Conservation (phyloP, 2,888 invertebrate genomes). For the Drosophila fulvimacula region DNA sequence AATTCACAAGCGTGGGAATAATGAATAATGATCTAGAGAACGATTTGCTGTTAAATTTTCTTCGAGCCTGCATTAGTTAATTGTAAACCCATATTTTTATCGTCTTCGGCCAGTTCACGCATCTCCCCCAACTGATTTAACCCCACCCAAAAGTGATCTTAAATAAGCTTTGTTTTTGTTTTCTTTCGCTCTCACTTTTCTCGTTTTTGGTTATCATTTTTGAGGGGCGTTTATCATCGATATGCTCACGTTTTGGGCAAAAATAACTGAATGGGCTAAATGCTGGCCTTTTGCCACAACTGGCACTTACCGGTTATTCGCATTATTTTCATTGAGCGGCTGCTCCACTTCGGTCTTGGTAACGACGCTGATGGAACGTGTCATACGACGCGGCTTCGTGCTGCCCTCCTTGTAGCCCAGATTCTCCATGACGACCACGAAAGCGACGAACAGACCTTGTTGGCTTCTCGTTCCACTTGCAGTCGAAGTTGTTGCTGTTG, state of each 20-base stretch:
- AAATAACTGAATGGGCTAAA: slow-evolving; percentile 25
- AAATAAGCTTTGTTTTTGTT: slow-evolving; percentile 1
- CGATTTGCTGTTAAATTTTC: not conserved
- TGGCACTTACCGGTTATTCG: slow-evolving; percentile 82
- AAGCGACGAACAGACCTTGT: slow-evolving; percentile 53
- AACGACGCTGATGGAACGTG: slow-evolving; percentile 84
- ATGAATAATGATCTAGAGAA: slow-evolving; percentile 8
- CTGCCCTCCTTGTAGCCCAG: slow-evolving; percentile 88
- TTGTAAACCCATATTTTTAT: slow-evolving; percentile 5
- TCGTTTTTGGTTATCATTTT: not conserved
- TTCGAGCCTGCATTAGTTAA: slow-evolving; percentile 1
- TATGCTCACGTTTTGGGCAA: slow-evolving; percentile 5
- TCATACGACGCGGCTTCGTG: slow-evolving; percentile 84
- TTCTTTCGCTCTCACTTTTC: slow-evolving; percentile 6
- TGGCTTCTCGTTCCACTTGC: slow-evolving; percentile 36
- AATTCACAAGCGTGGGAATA: slow-evolving; percentile 28
- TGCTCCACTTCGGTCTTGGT: slow-evolving; percentile 84
- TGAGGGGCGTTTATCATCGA: not conserved
- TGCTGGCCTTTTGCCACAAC: slow-evolving; percentile 42
- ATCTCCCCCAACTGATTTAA: not conserved
- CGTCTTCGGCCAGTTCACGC: not conserved
- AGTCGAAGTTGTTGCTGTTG: slow-evolving; percentile 36
- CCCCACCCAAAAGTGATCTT: slow-evolving; percentile 7
- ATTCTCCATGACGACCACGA: slow-evolving; percentile 86
- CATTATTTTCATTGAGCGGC: slow-evolving; percentile 84